Evolutionary conservation across 2,888 invertebrate species (phyloP), one percentile per base, ranked within the genome.

Genomic region (Nomada lathburiana): DNA sequence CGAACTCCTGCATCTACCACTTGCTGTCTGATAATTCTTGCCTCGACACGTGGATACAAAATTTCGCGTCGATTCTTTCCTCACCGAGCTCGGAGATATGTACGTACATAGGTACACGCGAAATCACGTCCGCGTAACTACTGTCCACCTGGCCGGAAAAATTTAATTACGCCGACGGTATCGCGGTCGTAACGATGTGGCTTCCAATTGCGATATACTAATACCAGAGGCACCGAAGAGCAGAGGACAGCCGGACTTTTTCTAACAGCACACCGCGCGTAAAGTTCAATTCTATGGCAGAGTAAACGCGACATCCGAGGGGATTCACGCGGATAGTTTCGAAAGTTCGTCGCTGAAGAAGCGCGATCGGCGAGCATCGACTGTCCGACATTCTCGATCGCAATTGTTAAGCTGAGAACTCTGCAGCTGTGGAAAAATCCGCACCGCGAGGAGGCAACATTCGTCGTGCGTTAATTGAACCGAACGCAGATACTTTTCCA

Each of bases 121-220:
- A 55, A 63, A 68, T 63, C 76, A 57, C 47, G 63, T 68, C 42
- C 68, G 64, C 52, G 65, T 65, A 76, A 80, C 76, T 55, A 77
- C 47, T 65, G 76, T 70, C 36, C 77, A 69, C 64, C 65, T 71
- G 71, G 71, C 20, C 62, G 65, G 71, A 80, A 80, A 80, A 72
- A 80, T 80, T 80, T 80, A 80, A 80, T 80, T 80, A 78, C 57
- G 72, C 57, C 78, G 71, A 71, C 52, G 57, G 23, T 5, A 44
- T 52, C 78, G 67, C 62, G 55, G 42, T 52, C 78, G 71, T 53
- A 80, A 71, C 62, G 78, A 78, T 62, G 55, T 57, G 71, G 72
- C 78, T 57, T 68, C 72, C 72, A 80, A 80, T 80, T 80, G 78
- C 72, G 78, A 78, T 80, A 80, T 78, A 80, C 78, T 80, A 80